Conservation (phyloP, 2,888 invertebrate species). For the Lissonota sp. region DNA sequence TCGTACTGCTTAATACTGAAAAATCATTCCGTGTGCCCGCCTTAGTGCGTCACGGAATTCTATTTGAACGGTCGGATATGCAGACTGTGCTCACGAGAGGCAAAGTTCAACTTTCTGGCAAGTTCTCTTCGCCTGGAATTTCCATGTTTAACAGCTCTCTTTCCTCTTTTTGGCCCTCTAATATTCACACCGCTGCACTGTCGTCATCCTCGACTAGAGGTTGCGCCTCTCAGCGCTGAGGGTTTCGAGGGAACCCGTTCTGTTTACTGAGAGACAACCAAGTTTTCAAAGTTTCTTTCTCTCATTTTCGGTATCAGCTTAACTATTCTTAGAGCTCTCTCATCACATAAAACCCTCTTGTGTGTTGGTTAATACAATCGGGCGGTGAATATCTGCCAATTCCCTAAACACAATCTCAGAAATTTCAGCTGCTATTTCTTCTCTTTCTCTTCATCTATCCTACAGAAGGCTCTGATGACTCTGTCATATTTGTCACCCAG, state of each 20-base stretch:
- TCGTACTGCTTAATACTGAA: conserved; percentile 23
- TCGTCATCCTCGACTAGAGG: neutral
- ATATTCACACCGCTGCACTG: neutral
- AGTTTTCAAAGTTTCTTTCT: conserved; percentile 26
- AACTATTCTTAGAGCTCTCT: conserved; percentile 20
- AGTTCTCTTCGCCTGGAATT: conserved; percentile 21
- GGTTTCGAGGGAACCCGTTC: conserved; percentile 29
- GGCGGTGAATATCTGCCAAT: neutral
- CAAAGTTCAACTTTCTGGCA: conserved; percentile 38
- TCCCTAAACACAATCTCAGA: no score
- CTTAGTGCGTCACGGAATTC: conserved; percentile 38
- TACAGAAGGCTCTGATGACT: no score
- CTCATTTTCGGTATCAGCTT: neutral
- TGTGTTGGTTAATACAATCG: conserved; percentile 5
- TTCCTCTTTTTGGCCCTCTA: conserved; percentile 1
- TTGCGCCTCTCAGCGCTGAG: conserved; percentile 13
- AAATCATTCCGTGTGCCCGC: conserved; percentile 56
- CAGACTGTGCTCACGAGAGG: neutral
- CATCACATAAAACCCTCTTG: conserved; percentile 10
- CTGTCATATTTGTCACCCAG: no score
- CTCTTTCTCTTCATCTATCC: no score
- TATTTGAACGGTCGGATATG: conserved; percentile 31
- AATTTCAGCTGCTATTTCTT: no score
- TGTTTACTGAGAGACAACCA: conserved; percentile 29
- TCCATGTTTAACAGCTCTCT: neutral